Conservation (phyloP, 2,797 vertebrate genomes). For the Chiroxiphia lanceolata region DNA sequence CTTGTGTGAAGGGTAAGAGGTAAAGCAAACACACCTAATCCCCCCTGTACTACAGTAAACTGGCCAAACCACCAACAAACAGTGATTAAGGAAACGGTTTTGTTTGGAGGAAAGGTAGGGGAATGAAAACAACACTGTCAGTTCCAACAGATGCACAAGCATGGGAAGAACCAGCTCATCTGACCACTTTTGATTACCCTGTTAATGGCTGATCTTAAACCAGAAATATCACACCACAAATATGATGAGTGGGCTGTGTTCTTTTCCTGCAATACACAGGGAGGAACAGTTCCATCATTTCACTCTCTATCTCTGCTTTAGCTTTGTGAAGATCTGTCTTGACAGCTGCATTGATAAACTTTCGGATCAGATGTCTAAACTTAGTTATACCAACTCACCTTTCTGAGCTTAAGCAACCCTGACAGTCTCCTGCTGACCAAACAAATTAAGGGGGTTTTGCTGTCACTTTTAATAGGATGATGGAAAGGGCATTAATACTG, state of each 20-base stretch:
- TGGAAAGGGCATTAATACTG: not conserved
- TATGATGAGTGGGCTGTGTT: not conserved
- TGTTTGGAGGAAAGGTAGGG: not conserved
- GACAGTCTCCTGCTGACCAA: not conserved
- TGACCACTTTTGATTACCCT: not conserved
- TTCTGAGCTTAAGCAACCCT: not conserved
- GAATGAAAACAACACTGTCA: not conserved
- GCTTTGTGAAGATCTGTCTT: not conserved
- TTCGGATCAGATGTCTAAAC: not conserved
- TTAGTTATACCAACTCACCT: not conserved
- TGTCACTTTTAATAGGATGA: not conserved
- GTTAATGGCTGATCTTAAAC: not conserved
- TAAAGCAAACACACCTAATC: not conserved
- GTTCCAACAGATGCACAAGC: not conserved
- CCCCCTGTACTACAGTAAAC: not conserved
- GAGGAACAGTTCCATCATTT: not conserved
- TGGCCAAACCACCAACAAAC: not conserved
- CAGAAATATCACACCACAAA: not conserved
- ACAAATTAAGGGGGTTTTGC: not conserved
- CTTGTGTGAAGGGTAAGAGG: not conserved
- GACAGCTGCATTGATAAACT: not conserved
- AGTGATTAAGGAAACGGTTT: not conserved
- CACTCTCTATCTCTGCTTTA: not conserved
- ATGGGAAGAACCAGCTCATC: not conserved
- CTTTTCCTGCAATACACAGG: not conserved